Evolutionary conservation across 2,797 vertebrate species (phyloP), one percentile per base, ranked within the genome.

Genomic region (Mallotus villosus): DNA sequence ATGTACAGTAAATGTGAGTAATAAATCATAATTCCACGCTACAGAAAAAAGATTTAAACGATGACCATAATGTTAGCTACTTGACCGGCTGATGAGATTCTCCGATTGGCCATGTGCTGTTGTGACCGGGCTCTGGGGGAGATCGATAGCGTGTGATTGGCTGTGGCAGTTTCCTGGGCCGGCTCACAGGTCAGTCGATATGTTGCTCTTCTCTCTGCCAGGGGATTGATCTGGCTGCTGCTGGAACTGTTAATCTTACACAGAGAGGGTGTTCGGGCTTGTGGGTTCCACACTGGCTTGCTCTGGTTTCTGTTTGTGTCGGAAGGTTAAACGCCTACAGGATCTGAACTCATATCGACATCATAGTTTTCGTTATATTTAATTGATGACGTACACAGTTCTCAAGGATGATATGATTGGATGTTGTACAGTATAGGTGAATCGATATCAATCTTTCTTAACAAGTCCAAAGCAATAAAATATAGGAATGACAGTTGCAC

Each of bases 171-270:
- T 78, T 76, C 65, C 77, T 77, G 78, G 78, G 75, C 27, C 6
- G 59, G 34, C 29, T 24, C 63, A 29, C 32, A 51, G 80, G 80
- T 72, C 82, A 79, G 79, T 86, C 83, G 78, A 86, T 88, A 81
- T 85, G 78, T 82, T 85, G 81, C 77, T 84, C 83, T 82, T 80
- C 76, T 85, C 77, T 81, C 74, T 81, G 78, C 84, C 80, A 83
- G 77, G 76, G 79, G 63, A 85, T 82, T 79, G 79, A 85, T 83
- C 78, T 63, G 5, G 70, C 69, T 76, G 55, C 74, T 81, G 77
- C 71, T 74, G 78, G 61, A n/a, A 17, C 51, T n/a, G 51, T 16
- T 53, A 4, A 53, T 16, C 51, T 53, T n/a, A 53, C 17, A n/a
- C 19, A 53, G 2, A 41, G 37, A 41, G 9, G 8, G 11, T 41